These are phyloP conservation scores for Aplocera efformata DNA, from an alignment of 2,888 invertebrate genomes.

Conservation along the genomic window DNA sequence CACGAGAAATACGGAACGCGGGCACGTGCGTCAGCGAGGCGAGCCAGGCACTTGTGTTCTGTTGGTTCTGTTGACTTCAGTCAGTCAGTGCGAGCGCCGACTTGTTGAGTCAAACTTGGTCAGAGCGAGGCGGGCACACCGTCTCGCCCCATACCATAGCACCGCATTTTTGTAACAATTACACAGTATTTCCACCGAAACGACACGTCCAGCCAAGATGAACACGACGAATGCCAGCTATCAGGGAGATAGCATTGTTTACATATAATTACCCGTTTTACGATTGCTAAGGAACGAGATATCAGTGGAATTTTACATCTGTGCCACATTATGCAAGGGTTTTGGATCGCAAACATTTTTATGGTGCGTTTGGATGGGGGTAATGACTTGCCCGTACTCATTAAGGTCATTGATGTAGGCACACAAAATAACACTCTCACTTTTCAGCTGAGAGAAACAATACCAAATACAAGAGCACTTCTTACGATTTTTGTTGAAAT, in stretches of 20 bases:
- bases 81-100: constrained; percentile 26
- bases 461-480: no score
- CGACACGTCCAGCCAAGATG: constrained; percentile 49
- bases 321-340: constrained; percentile 8
- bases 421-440: neutral
- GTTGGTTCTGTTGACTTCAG: constrained; percentile 24
- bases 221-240: constrained; percentile 46
- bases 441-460: neutral
- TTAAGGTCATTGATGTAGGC: constrained; percentile 12
- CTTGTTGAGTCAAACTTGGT: constrained; percentile 20
- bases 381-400: constrained; percentile 16
- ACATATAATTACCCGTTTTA: constrained; percentile 36
- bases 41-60: constrained; percentile 50
- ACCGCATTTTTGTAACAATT: constrained; percentile 61
- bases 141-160: constrained; percentile 58
- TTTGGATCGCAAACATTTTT: constrained; percentile 14
- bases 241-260: constrained; percentile 39
- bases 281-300: constrained; percentile 31
- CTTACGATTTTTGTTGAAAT: no score
- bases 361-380: constrained; percentile 13
- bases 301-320: constrained; percentile 57
- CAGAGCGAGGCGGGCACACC: constrained; percentile 51
- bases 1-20: constrained; percentile 18
- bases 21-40: constrained; percentile 43
- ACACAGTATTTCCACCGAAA: constrained; percentile 30